These are phyloP conservation scores for Mechanitis mazaeus DNA, from an alignment of 2,888 invertebrate genomes.

Conservation along the genomic window DNA sequence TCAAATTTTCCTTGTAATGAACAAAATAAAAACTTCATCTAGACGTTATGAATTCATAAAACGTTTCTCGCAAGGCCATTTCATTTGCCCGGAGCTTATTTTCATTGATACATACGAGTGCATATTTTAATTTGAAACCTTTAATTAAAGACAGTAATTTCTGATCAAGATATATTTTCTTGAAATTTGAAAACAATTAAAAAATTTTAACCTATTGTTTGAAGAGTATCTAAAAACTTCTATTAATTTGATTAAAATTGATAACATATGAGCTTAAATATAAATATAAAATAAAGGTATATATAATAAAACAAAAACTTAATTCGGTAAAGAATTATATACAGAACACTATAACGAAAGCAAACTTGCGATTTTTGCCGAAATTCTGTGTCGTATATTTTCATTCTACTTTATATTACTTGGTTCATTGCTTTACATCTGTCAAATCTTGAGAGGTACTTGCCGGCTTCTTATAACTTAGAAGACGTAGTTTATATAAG, in stretches of 20 bases:
- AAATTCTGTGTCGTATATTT: slow-evolving; percentile 29
- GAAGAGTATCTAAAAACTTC: too few relatives aligned
- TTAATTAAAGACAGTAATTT: too few relatives aligned
- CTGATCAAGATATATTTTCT: too few relatives aligned
- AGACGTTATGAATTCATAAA: slow-evolving; percentile 62
- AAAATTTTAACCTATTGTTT: too few relatives aligned
- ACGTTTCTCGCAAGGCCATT: slow-evolving; percentile 46
- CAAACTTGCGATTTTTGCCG: background rate
- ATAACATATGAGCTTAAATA: too few relatives aligned
- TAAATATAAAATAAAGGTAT: too few relatives aligned
- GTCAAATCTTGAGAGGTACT: slow-evolving; percentile 55
- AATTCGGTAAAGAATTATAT: too few relatives aligned
- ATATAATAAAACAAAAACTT: too few relatives aligned
- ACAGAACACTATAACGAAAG: too few relatives aligned
- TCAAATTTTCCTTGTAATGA: slow-evolving; percentile 49
- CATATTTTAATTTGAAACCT: slow-evolving; percentile 10
- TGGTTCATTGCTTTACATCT: slow-evolving; percentile 48
- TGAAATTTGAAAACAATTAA: too few relatives aligned
- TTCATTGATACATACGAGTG: slow-evolving; percentile 37
- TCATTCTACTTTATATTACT: slow-evolving; percentile 42
- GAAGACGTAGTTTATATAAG: slow-evolving; percentile 23
- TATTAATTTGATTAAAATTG: too few relatives aligned
- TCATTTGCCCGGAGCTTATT: slow-evolving; percentile 50
- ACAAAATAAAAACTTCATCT: slow-evolving; percentile 59
- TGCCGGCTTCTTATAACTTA: slow-evolving; percentile 44